Evolutionary conservation across 2,888 invertebrate genomes (phyloP).

Genomic region (Pimpla rufipes): DNA sequence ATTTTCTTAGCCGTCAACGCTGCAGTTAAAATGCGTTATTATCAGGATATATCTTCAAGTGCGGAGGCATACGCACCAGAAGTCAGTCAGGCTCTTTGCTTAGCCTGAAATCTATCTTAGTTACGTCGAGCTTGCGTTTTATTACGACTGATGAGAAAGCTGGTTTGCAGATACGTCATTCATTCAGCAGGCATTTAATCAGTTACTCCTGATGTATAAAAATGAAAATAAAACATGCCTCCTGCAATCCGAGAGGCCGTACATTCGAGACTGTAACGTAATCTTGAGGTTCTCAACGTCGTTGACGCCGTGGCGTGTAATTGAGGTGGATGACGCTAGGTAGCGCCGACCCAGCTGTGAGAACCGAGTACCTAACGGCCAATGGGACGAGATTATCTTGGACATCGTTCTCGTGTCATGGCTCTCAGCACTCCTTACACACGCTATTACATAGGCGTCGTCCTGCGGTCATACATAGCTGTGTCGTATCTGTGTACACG

Average conservation of each 20-base stretch:
- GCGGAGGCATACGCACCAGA: background rate
- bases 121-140: constrained; percentile 20
- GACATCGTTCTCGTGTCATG: constrained; percentile 70
- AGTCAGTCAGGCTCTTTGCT: background rate
- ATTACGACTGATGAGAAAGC: constrained; percentile 23
- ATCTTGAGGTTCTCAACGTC: constrained; percentile 58
- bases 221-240: constrained; percentile 30
- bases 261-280: constrained; percentile 49
- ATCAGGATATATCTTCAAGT: background rate
- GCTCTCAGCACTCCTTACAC: constrained; percentile 70
- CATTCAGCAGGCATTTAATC: background rate
- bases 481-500: constrained; percentile 12
- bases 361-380: constrained; percentile 41
- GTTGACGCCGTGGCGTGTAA: constrained; percentile 60
- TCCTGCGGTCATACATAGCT: constrained; percentile 7
- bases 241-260: constrained; percentile 14
- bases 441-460: constrained; percentile 27
- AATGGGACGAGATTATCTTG: constrained; percentile 65
- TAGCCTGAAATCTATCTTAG: constrained; percentile 14
- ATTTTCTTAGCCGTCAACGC: background rate
- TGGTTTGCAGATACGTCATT: constrained; percentile 19
- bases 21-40: background rate
- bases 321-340: constrained; percentile 54
- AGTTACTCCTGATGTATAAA: constrained; percentile 10
- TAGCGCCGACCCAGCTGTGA: constrained; percentile 38